Base-by-base conservation (phyloP, 2,113 vertebrate genomes). In the Pyxicephalus adspersus region DNA sequence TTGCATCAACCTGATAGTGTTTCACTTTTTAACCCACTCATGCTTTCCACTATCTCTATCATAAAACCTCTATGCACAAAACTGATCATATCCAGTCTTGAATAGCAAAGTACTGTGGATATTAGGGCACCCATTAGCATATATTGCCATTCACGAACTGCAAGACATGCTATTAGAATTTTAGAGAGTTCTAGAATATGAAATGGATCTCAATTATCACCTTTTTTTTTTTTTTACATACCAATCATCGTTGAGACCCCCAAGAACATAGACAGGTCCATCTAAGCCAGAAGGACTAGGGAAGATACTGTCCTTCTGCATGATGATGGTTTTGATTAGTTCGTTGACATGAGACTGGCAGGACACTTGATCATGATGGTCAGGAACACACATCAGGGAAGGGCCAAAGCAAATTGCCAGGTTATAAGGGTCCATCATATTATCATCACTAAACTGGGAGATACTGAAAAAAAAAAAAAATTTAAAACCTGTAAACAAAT, bases 361-460 rank as follows among this genome's bases (percentile, higher is more conserved):
- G 23, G 98, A 97, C 67, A 99, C 98, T 89, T 99, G 98, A 91
- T 99, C 98, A 0, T 97, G 92, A 63, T 95, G 95, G 86, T 98
- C 98, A 0, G 98, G 98, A 74, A 98, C 97, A 0, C 96, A 97
- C 97, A 99, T 98, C 84, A 99, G 93, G 0, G 98, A 98, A 84
- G 98, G 98, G 60, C 98, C 98, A 0, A 99, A 99, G 88, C 97
- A 99, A 92, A 98, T 99, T 91, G 98, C 98, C 83, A 99, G 92
- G 84, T 99, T 99, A 90, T 99, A 99, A 85, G 98, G 97, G 89
- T 99, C 98, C 98, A 99, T 99, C 98, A 99, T 99, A 88, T 98
- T 99, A 19, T 99, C 98, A 83, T 99, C 98, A 84, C 96, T 99
- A 94, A 96, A 98, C 92, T 99, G 97, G 64, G 98, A 99, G 83